Percentiles rank a stretch among this genome's conserved stretches.
These are phyloP conservation scores for Andrena marginata DNA, from an alignment of 2,888 invertebrate genomes.

Conservation along the genomic window DNA sequence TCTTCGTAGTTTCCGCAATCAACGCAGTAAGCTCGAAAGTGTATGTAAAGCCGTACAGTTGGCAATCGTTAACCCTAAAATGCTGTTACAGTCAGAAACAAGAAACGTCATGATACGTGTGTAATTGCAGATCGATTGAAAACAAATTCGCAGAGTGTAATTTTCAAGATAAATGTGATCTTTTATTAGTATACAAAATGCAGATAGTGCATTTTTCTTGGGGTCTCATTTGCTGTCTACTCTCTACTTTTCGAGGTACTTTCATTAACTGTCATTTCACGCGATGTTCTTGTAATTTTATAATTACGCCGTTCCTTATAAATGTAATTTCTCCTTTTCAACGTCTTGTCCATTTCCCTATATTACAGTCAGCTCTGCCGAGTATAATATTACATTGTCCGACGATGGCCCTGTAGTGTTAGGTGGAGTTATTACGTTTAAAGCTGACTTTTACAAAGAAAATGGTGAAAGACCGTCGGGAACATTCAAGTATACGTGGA, in stretches of 20 bases:
- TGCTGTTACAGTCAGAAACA: conserved; percentile 26
- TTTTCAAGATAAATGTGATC: conserved; percentile 58
- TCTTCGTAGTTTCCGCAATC: not conserved
- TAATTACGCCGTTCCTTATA: conserved; percentile 7
- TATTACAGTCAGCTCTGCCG: conserved; percentile 51
- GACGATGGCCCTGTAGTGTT: conserved; percentile 90
- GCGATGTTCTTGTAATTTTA: conserved; percentile 4
- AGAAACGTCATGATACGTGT: conserved; percentile 28
- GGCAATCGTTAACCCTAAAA: conserved; percentile 46
- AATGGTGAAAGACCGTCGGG: conserved; percentile 84
- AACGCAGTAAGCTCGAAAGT: not conserved
- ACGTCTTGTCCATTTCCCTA: conserved; percentile 2
- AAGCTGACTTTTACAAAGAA: conserved; percentile 86
- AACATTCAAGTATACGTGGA: conserved; percentile 87
- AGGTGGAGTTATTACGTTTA: conserved; percentile 90
- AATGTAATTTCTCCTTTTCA: not conserved
- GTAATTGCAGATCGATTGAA: conserved; percentile 42
- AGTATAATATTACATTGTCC: conserved; percentile 85
- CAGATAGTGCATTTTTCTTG: conserved; percentile 53
- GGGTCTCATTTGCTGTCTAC: conserved; percentile 47
- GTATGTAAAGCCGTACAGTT: conserved; percentile 28
- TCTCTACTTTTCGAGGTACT: conserved; percentile 57
- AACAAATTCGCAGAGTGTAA: conserved; percentile 26
- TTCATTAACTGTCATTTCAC: not conserved
- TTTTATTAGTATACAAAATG: conserved; percentile 51